A percentile compares a stretch with the other conserved stretches of the same genome.
Evolutionary conservation across 2,888 invertebrate genomes (phyloP).

Genomic region (Apeira syringaria): DNA sequence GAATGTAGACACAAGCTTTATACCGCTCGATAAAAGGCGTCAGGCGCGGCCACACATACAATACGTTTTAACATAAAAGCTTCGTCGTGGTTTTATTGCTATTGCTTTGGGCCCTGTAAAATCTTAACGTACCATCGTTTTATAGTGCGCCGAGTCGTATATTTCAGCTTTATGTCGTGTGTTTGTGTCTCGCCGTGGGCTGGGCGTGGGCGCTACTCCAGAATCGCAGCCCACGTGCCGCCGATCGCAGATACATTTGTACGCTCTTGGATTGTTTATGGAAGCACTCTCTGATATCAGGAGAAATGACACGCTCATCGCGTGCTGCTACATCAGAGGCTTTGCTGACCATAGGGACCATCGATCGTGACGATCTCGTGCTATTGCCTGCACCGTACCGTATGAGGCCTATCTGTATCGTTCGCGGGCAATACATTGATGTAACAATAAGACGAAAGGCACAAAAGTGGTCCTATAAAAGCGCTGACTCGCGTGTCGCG

Average conservation of each 20-base stretch:
- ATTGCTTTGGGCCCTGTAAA: constrained; percentile 60
- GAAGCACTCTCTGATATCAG: constrained; percentile 59
- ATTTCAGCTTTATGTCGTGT: constrained; percentile 67
- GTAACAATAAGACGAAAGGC: constrained; percentile 35
- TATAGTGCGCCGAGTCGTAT: constrained; percentile 65
- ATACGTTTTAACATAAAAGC: constrained; percentile 64
- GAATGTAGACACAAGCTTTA: constrained; percentile 32
- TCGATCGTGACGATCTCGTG: constrained; percentile 19
- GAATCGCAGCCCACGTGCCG: constrained; percentile 71
- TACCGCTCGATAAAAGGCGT: constrained; percentile 35
- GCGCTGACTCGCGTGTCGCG: constrained; percentile 39
- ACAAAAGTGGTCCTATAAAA: constrained; percentile 40
- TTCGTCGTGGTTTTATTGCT: constrained; percentile 65
- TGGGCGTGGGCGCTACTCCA: constrained; percentile 77
- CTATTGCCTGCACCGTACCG: constrained; percentile 6
- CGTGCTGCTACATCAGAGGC: constrained; percentile 50
- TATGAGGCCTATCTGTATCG: constrained; percentile 5
- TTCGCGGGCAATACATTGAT: constrained; percentile 17
- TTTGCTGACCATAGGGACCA: constrained; percentile 21
- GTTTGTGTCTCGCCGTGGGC: constrained; percentile 47
- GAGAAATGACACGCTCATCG: constrained; percentile 64
- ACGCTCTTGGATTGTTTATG: constrained; percentile 70
- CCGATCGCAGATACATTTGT: constrained; percentile 74
- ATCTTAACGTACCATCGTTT: constrained; percentile 67
- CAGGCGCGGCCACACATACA: constrained; percentile 55